Base-by-base conservation (phyloP, 2,888 invertebrate genomes). In the Terebella lapidaria region DNA sequence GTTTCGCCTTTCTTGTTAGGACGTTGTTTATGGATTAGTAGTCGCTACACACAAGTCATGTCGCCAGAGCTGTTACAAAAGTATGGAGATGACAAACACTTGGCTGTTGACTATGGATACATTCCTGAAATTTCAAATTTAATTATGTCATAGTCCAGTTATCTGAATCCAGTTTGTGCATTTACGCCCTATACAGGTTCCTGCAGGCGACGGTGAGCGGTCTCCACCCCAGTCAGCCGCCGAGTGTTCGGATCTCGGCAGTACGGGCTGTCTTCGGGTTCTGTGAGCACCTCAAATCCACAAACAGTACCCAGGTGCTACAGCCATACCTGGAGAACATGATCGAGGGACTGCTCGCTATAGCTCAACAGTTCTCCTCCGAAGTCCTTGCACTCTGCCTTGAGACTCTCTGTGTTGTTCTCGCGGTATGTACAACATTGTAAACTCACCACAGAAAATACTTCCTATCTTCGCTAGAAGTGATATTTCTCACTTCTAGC, bases 191-290 rank as follows among this genome's bases (percentile, higher is more conserved):
- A 35, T n/a, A n/a, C 65, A 80, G 80, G 59, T 84, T 84, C 71
- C 70, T 85, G 22, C 83, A 84, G 71, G 84, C 84, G 3, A 84
- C 85, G 2, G 84, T 85, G 0, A 81, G 81, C 54, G 85, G 84
- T 0, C 75, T 85, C 26, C 83, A 83, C 59, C 82, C 81, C 47
- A 81, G 80, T 56, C 85, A 85, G 65, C 81, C 82, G 0, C 75
- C 83, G 35, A 83, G 83, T 63, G 83, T 85, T 27, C 77, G 84
- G 47, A 83, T 85, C 54, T 84, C 84, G n/a, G 84, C 85, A 2
- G 83, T 84, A 3, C 72, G 83, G 62, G 78, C 82, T n/a, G 76
- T 81, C 25, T 79, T 79, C 69, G 84, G 84, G 62, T 85, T 84
- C 73, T 84, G 85, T 68, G 81, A 83, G 56, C 83, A 84, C 62